A percentile compares a stretch with the other conserved stretches of the same genome.
Conservation (phyloP, 2,113 vertebrate species). For the Malurus elegans region DNA sequence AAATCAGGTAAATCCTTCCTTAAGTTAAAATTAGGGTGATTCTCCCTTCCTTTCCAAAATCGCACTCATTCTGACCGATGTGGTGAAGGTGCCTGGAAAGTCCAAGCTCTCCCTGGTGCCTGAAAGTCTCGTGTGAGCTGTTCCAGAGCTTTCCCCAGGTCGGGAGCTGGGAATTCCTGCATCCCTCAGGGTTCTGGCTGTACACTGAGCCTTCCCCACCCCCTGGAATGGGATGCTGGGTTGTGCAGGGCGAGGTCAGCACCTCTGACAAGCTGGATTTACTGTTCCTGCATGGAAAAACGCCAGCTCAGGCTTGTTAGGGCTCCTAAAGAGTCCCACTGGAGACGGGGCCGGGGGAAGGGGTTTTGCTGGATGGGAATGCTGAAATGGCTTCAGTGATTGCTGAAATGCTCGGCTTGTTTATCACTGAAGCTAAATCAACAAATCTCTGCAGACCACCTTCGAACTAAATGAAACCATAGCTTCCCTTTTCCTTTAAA, state of each 20-base stretch:
- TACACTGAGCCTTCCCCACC: background rate
- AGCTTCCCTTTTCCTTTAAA: background rate
- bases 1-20: background rate
- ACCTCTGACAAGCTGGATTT: background rate
- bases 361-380: background rate
- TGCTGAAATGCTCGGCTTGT: background rate
- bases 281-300: background rate
- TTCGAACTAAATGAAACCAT: background rate
- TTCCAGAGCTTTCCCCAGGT: background rate
- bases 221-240: background rate
- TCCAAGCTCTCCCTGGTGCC: background rate
- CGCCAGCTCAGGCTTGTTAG: background rate
- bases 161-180: background rate
- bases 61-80: background rate
- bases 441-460: background rate
- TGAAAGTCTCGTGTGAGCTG: background rate
- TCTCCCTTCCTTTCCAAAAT: background rate
- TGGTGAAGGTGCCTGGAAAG: background rate
- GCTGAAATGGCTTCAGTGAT: background rate
- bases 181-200: background rate
- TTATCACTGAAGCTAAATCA: background rate
- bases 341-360: background rate
- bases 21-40: background rate
- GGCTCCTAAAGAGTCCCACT: background rate
- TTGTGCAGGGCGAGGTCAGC: background rate